Conservation (phyloP, 2,113 vertebrate genomes). For the Siphamia tubifer region DNA sequence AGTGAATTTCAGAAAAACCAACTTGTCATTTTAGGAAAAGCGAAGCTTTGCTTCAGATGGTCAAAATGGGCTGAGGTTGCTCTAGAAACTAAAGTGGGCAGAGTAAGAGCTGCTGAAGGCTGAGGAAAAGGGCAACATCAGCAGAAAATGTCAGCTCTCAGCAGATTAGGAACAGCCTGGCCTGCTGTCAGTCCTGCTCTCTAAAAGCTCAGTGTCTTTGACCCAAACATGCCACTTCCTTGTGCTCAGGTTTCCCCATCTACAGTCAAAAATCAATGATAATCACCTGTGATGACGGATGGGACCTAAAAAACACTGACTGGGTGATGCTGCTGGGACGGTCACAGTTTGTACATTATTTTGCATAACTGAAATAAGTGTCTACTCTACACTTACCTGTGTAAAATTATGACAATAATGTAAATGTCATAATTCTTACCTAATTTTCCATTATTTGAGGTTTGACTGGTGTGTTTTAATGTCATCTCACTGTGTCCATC, state of each 20-base stretch:
- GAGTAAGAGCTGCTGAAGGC: slow-evolving; percentile 14
- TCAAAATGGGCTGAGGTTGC: slow-evolving; percentile 18
- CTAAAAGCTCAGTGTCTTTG: not conserved
- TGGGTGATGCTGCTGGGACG: no score
- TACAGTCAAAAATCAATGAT: not conserved
- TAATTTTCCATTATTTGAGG: no score
- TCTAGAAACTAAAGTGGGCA: slow-evolving; percentile 33
- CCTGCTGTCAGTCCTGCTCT: slow-evolving; percentile 11
- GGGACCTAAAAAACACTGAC: no score
- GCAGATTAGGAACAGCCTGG: slow-evolving; percentile 25
- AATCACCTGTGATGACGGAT: not conserved
- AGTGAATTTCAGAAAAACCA: not conserved
- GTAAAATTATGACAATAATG: no score
- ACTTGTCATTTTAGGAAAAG: not conserved
- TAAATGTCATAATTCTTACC: no score
- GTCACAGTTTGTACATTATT: no score
- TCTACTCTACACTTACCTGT: no score
- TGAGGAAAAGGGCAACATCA: slow-evolving; percentile 37
- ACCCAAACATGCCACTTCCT: not conserved
- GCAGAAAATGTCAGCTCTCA: slow-evolving; percentile 60
- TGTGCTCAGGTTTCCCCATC: not conserved
- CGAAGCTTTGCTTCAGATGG: not conserved
- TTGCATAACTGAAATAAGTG: no score
- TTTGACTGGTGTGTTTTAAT: no score
- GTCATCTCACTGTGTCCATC: no score